Evolutionary conservation across 2,113 vertebrate species (phyloP).

Genomic region (Aix galericulata): DNA sequence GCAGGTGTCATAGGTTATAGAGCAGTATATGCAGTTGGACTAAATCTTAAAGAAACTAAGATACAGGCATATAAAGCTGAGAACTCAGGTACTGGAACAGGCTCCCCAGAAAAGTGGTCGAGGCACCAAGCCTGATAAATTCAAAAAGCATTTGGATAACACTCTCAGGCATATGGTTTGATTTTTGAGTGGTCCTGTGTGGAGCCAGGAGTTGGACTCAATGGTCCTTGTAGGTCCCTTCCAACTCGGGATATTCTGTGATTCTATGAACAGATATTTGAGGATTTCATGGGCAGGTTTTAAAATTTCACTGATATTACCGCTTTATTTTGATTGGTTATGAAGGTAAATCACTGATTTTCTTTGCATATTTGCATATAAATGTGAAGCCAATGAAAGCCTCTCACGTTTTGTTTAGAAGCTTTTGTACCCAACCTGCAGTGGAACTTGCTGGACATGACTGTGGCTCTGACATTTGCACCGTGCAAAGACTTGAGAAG

Average conservation of each 20-base stretch:
- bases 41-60: neutral
- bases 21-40: neutral
- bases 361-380: neutral
- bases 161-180: neutral
- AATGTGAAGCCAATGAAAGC: neutral
- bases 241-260: neutral
- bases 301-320: neutral
- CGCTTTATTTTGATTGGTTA: neutral
- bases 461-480: neutral
- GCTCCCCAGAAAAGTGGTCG: neutral
- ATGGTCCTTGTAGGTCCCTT: neutral
- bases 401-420: neutral
- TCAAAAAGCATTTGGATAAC: neutral
- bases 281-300: neutral
- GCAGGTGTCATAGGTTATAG: neutral
- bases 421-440: neutral
- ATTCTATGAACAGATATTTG: neutral
- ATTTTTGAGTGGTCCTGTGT: neutral
- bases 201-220: neutral
- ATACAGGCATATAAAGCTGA: neutral
- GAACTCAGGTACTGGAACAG: too few species aligned
- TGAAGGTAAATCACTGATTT: neutral
- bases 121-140: neutral
- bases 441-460: neutral
- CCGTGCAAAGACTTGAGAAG: neutral